Conservation (phyloP, 2,113 vertebrate genomes). For the Naja naja region DNA sequence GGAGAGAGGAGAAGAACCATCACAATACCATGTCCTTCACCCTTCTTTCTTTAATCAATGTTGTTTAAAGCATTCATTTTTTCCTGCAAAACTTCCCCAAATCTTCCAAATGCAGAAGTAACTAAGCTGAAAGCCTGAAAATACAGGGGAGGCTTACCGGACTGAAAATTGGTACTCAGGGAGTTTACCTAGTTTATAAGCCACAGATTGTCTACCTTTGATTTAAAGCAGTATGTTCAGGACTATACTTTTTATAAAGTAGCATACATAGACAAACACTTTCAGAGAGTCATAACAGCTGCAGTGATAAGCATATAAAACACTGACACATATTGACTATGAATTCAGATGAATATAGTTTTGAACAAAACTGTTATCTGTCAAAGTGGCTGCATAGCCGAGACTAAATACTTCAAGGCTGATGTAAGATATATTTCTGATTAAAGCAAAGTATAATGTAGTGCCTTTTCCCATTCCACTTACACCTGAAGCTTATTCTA, state of each 20-base stretch:
- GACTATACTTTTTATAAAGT: not conserved
- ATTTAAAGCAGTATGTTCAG: not conserved
- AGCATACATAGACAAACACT: not conserved
- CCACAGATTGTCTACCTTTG: not conserved
- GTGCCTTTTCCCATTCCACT: not conserved
- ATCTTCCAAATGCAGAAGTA: not conserved
- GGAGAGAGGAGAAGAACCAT: not conserved
- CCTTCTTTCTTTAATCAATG: not conserved
- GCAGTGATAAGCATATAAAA: not conserved
- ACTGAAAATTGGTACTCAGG: not conserved
- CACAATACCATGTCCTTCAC: not conserved
- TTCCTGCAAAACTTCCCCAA: not conserved
- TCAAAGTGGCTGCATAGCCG: not conserved
- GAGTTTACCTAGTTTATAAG: not conserved
- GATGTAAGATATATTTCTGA: not conserved
- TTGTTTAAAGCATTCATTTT: not conserved
- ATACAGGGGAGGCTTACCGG: not conserved
- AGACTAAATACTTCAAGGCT: not conserved
- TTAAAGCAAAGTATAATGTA: not conserved
- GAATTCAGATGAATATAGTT: not conserved
- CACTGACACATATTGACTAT: not conserved
- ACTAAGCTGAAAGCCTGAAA: not conserved
- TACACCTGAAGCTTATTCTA: not conserved
- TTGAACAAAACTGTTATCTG: not conserved
- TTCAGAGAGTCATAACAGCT: not conserved